Percentiles rank a stretch among this genome's conserved stretches.
Evolutionary conservation across 2,113 vertebrate species (phyloP).

Genomic region (Laticauda colubrina): DNA sequence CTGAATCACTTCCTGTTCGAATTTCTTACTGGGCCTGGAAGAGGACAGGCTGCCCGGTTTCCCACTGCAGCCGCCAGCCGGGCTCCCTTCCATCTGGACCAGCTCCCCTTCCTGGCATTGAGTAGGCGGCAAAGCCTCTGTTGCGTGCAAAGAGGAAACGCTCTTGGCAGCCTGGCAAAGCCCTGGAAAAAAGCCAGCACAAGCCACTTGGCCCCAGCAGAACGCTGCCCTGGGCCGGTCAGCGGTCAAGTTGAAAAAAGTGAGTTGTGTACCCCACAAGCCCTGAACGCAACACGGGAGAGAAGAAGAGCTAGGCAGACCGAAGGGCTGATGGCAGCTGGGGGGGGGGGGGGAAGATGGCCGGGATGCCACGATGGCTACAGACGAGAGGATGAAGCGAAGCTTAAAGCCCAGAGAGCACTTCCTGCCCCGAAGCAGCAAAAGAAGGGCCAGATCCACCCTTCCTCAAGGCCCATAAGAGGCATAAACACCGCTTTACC

Average conservation of each 20-base stretch:
- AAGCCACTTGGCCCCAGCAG: not conserved
- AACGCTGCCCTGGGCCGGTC: not conserved
- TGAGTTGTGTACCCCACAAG: not conserved
- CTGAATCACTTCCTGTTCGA: not conserved
- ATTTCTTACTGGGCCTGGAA: not conserved
- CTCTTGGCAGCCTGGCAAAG: not conserved
- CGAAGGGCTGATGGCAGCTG: too few relatives aligned
- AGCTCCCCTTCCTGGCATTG: not conserved
- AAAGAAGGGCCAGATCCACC: not conserved
- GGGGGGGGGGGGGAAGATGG: not conserved
- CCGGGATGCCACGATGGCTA: too few relatives aligned
- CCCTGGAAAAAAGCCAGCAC: too few relatives aligned
- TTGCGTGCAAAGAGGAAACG: not conserved
- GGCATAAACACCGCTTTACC: not conserved
- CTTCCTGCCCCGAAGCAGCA: not conserved
- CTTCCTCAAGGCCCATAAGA: not conserved
- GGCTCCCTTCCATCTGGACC: not conserved
- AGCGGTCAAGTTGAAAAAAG: not conserved
- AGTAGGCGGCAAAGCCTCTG: not conserved
- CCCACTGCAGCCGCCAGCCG: not conserved
- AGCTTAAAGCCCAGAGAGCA: too few relatives aligned
- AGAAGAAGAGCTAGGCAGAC: not conserved
- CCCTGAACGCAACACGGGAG: fast-evolving
- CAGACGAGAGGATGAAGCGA: not conserved
- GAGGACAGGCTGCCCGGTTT: not conserved